Conservation (phyloP, 2,888 invertebrate genomes). For the Sympetrum striolatum region DNA sequence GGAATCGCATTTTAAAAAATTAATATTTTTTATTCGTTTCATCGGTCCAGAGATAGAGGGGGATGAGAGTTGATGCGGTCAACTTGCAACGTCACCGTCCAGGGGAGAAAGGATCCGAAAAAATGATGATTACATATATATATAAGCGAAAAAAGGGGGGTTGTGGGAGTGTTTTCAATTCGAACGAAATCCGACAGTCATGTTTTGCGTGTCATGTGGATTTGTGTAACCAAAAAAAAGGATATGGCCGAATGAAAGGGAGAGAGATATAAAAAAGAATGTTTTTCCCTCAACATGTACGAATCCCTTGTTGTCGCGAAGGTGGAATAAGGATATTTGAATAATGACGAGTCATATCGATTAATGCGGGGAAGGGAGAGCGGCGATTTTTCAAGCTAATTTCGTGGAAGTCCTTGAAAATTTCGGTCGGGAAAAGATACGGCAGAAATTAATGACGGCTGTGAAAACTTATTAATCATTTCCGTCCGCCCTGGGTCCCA, state of each 20-base stretch:
- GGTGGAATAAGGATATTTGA: conserved; percentile 44
- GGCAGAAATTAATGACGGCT: conserved; percentile 10
- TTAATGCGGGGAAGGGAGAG: conserved; percentile 21
- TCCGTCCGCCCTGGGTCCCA: background rate
- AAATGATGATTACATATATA: background rate
- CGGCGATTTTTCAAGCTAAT: conserved; percentile 43
- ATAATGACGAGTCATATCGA: conserved; percentile 40
- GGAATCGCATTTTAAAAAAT: too few relatives aligned
- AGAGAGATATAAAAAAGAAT: background rate
- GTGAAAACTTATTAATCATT: conserved; percentile 39
- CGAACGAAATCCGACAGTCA: conserved; percentile 5
- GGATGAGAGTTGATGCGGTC: background rate
- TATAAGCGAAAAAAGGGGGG: background rate
- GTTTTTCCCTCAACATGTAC: background rate
- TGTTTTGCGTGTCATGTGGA: conserved; percentile 32
- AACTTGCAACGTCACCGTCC: background rate
- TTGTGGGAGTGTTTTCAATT: conserved; percentile 22
- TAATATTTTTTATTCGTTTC: background rate
- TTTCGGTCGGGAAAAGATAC: conserved; percentile 27
- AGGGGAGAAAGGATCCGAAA: background rate
- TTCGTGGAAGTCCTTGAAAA: conserved; percentile 40
- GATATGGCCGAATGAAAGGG: background rate
- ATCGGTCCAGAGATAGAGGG: background rate
- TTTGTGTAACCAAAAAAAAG: conserved; percentile 19
- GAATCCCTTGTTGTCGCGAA: background rate